Conservation (phyloP, 1,140 invertebrate species). For the Listronotus bonariensis region DNA sequence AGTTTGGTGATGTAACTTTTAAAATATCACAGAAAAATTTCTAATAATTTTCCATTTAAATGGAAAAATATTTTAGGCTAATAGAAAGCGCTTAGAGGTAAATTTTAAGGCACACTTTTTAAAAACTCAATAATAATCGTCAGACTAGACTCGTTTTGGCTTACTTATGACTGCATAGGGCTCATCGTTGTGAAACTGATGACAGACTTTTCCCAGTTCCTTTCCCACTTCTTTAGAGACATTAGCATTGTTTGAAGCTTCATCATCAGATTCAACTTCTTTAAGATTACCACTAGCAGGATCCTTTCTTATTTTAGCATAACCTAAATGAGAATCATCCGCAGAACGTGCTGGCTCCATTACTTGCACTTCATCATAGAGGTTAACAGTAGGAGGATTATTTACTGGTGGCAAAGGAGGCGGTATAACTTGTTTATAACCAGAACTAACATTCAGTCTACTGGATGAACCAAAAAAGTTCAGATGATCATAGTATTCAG, state of each 20-base stretch:
- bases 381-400: constrained; percentile 60
- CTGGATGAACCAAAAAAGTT: constrained; percentile 75
- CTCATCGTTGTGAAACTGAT: constrained; percentile 73
- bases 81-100: background rate
- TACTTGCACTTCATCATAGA: constrained; percentile 70
- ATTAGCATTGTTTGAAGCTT: background rate
- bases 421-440: constrained; percentile 69
- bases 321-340: constrained; percentile 78
- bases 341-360: constrained; percentile 70
- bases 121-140: background rate
- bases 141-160: constrained; percentile 71
- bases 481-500: constrained; percentile 73
- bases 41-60: background rate
- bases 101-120: constrained; percentile 7
- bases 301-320: constrained; percentile 74
- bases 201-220: constrained; percentile 59
- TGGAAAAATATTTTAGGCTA: constrained; percentile 11
- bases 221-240: constrained; percentile 13
- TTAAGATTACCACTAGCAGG: constrained; percentile 50
- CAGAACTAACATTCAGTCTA: constrained; percentile 55
- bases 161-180: constrained; percentile 82
- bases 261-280: constrained; percentile 1
- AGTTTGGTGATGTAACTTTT: constrained; percentile 8
- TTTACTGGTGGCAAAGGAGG: constrained; percentile 44
- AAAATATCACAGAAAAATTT: constrained; percentile 5